Conservation (phyloP, 2,888 invertebrate genomes). For the Marronus borbonicus region DNA sequence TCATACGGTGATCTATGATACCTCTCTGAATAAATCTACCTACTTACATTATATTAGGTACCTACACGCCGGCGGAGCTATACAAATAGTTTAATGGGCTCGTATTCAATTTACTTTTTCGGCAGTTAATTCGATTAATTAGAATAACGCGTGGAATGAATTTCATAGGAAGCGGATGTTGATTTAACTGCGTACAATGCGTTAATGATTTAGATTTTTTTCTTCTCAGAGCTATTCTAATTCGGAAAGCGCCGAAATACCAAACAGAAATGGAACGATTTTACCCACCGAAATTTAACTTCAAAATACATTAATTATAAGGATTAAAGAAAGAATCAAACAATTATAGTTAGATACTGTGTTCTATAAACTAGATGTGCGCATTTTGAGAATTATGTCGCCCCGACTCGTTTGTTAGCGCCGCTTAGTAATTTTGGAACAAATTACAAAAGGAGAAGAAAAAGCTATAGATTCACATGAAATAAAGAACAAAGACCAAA, state of each 20-base stretch:
- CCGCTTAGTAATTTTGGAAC: too few species aligned
- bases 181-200: conserved; percentile 26
- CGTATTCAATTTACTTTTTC: conserved; percentile 35
- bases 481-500: too few species aligned
- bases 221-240: conserved; percentile 17
- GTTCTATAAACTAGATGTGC: too few species aligned
- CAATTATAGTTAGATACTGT: too few species aligned
- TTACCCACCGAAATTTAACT: too few species aligned
- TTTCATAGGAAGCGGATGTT: conserved; percentile 42
- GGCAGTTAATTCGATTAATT: conserved; percentile 46
- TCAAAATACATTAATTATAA: too few species aligned
- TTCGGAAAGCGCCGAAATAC: neutral
- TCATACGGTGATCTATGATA: conserved; percentile 53
- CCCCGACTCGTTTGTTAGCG: too few species aligned
- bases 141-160: conserved; percentile 43
- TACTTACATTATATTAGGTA: conserved; percentile 38
- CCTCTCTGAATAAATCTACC: conserved; percentile 48
- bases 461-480: too few species aligned
- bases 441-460: too few species aligned
- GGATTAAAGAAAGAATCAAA: too few species aligned
- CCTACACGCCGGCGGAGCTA: conserved; percentile 29
- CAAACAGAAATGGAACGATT: too few species aligned
- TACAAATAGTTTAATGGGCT: conserved; percentile 42
- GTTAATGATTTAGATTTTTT: conserved; percentile 32
- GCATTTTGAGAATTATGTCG: too few species aligned